A percentile compares a stretch with the other conserved stretches of the same genome.
Conservation (phyloP, 1,140 invertebrate species). For the Oryctes rhinoceros region DNA sequence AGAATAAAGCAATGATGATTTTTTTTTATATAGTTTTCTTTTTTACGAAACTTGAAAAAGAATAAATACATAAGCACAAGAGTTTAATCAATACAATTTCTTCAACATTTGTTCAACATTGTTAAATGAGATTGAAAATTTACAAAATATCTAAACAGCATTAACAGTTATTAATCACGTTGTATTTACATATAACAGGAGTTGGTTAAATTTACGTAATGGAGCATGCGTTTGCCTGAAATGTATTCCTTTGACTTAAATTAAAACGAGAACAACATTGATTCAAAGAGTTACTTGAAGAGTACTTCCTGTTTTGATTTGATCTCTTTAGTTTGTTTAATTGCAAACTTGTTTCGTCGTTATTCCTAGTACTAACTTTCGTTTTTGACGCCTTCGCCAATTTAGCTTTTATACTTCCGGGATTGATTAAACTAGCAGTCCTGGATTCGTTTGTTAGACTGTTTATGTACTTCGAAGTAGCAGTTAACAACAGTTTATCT, state of each 20-base stretch:
- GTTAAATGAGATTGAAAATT: too few relatives aligned
- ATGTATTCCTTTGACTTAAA: not conserved
- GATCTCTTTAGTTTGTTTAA: not conserved
- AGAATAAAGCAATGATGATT: too few relatives aligned
- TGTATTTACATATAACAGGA: not conserved
- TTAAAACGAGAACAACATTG: slow-evolving; percentile 1
- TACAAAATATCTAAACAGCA: too few relatives aligned
- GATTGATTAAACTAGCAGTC: not conserved
- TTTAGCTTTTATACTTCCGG: not conserved
- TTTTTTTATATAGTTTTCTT: too few relatives aligned
- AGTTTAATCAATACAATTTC: too few relatives aligned
- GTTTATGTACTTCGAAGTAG: not conserved
- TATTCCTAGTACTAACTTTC: not conserved
- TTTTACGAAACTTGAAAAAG: too few relatives aligned
- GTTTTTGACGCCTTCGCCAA: not conserved
- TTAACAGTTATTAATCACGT: not conserved
- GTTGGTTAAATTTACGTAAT: not conserved
- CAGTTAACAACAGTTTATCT: not conserved
- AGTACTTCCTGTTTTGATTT: not conserved
- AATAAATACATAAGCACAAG: too few relatives aligned
- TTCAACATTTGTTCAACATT: too few relatives aligned
- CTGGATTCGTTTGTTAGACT: not conserved
- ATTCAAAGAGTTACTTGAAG: not conserved
- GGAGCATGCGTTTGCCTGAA: not conserved
- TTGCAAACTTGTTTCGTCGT: not conserved